Conservation (phyloP, 37 sponge, comb jelly and placozoan species). For the Axinella damicornis region DNA sequence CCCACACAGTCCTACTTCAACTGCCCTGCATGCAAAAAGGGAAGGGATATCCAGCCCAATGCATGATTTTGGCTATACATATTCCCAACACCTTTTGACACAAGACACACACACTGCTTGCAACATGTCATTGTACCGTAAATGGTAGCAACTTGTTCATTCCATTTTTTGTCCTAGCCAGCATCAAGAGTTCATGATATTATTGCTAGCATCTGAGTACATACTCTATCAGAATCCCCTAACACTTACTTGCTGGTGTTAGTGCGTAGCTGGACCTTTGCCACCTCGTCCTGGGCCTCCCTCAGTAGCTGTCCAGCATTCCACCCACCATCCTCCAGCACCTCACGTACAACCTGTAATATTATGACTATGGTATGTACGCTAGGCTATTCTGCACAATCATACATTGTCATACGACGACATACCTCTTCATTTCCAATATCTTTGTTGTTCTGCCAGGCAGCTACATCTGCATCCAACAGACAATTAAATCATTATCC, state of each 20-base stretch:
- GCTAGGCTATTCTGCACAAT: background rate
- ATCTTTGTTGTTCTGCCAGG: constrained; percentile 78
- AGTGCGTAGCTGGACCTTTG: constrained; percentile 58
- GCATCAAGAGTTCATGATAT: too few species aligned
- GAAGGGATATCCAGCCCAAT: too few species aligned
- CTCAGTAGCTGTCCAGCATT: constrained; percentile 41
- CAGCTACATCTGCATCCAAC: constrained; percentile 65
- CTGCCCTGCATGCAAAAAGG: constrained; percentile 62
- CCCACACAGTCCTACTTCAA: constrained; percentile 82
- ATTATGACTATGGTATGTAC: background rate
- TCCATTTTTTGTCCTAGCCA: too few species aligned
- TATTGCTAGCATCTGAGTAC: too few species aligned
- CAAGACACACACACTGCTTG: too few species aligned
- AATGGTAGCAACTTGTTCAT: too few species aligned
- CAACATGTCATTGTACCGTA: too few species aligned
- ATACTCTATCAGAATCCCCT: too few species aligned
- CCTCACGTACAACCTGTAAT: constrained; percentile 49
- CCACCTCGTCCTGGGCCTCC: constrained; percentile 22
- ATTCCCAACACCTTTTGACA: too few species aligned
- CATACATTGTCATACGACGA: background rate
- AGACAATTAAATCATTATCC: background rate
- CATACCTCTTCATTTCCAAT: constrained; percentile 69
- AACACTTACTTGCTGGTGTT: constrained; percentile 68
- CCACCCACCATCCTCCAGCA: constrained; percentile 65
- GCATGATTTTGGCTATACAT: too few species aligned